A percentile compares a stretch with the other conserved stretches of the same genome.
These are phyloP conservation scores for Bombus superbus DNA, from an alignment of 1,140 invertebrate species.

Conservation along the genomic window DNA sequence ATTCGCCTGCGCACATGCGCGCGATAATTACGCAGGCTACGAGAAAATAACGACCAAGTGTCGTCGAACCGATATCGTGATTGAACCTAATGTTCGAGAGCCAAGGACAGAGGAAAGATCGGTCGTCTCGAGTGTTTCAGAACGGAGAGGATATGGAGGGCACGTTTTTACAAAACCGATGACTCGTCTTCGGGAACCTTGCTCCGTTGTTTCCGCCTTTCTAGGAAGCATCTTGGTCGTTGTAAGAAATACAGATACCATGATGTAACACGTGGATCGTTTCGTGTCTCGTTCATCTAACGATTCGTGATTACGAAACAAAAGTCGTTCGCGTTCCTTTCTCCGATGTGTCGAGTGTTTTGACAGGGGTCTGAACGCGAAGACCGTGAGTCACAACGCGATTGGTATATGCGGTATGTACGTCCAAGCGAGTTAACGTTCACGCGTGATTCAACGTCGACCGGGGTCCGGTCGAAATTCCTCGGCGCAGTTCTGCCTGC, in stretches of 20 bases:
- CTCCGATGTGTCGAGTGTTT: slow-evolving; percentile 12
- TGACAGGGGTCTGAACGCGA: slow-evolving; percentile 2
- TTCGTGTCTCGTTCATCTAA: not conserved
- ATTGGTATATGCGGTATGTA: not conserved
- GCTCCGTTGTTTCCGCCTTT: not conserved
- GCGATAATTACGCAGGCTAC: too few relatives aligned
- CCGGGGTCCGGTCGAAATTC: slow-evolving; percentile 55
- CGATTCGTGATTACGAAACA: not conserved
- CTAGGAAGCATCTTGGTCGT: not conserved
- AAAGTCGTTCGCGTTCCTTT: slow-evolving; percentile 36
- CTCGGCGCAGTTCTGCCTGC: slow-evolving; percentile 34
- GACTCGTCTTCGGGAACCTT: not conserved
- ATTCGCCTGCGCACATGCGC: too few relatives aligned
- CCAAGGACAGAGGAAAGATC: too few relatives aligned
- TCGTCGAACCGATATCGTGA: too few relatives aligned
- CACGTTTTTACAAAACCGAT: too few relatives aligned
- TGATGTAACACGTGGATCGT: slow-evolving; percentile 1
- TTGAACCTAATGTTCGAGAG: too few relatives aligned
- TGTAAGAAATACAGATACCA: not conserved
- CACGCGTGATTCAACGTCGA: slow-evolving; percentile 48
- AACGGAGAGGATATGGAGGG: too few relatives aligned
- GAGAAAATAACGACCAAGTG: too few relatives aligned
- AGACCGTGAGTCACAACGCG: slow-evolving; percentile 48
- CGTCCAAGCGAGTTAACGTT: slow-evolving; percentile 16
- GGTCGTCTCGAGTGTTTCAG: too few relatives aligned